Evolutionary conservation across 2,888 invertebrate species (phyloP).

Genomic region (Biston stratarius): DNA sequence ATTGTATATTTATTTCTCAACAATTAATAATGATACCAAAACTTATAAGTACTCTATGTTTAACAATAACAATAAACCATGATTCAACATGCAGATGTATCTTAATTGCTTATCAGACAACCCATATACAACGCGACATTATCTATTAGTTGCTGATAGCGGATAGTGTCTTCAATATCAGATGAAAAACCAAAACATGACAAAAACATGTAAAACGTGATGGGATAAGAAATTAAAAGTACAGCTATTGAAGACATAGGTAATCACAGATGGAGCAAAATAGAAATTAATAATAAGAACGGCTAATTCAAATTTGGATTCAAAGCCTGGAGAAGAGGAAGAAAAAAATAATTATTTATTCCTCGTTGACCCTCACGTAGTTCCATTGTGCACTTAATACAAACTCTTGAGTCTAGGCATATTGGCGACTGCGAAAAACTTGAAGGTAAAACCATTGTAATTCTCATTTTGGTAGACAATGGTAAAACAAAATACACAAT

Average conservation of each 20-base stretch:
- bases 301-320: no score
- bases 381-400: no score
- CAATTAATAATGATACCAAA: not conserved
- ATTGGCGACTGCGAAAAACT: no score
- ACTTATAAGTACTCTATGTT: not conserved
- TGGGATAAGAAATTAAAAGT: not conserved
- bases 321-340: no score
- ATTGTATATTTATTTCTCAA: slow-evolving; percentile 9
- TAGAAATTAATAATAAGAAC: no score
- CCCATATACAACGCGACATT: slow-evolving; percentile 5
- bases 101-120: slow-evolving; percentile 24
- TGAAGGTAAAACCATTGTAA: no score
- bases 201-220: not conserved
- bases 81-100: slow-evolving; percentile 31
- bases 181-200: not conserved
- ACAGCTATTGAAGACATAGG: not conserved
- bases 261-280: not conserved
- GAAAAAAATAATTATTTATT: no score
- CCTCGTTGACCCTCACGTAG: no score
- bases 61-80: slow-evolving; percentile 7
- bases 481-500: not conserved
- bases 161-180: slow-evolving; percentile 6
- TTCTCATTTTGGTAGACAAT: no score
- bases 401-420: no score
- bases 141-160: slow-evolving; percentile 4